Evolutionary conservation across 2,888 invertebrate species (phyloP).

Genomic region (Drosophila paramelanica): DNA sequence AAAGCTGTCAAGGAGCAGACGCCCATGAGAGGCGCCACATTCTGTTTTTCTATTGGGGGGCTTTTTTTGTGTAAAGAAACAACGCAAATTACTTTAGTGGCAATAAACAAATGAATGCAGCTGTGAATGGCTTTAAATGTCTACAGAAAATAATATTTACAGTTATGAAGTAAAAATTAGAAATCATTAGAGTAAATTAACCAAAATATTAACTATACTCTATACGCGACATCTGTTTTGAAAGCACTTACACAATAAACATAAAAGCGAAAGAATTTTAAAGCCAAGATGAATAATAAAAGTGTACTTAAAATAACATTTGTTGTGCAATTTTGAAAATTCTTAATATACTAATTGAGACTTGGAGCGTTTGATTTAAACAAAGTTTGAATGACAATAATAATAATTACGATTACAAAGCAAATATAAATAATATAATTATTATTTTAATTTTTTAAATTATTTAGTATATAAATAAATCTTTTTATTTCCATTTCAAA

Average conservation of each 20-base stretch:
- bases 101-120: constrained; percentile 35
- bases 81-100: constrained; percentile 19
- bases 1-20: constrained; percentile 56
- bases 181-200: constrained; percentile 32
- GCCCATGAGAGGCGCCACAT: constrained; percentile 52
- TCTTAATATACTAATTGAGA: background rate
- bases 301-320: background rate
- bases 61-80: background rate
- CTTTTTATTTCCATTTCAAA: too few species aligned
- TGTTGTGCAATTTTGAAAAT: background rate
- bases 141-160: background rate
- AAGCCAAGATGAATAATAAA: background rate
- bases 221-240: constrained; percentile 15
- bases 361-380: too few species aligned
- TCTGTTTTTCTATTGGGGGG: constrained; percentile 11
- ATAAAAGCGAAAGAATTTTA: background rate
- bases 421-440: too few species aligned
- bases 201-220: constrained; percentile 20
- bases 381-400: too few species aligned
- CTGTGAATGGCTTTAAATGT: constrained; percentile 5
- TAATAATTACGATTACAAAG: too few species aligned
- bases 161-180: constrained; percentile 15
- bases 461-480: too few species aligned
- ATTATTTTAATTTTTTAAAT: too few species aligned
- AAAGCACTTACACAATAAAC: background rate